Conservation (phyloP, 1,140 invertebrate genomes). For the Pectinophora gossypiella region DNA sequence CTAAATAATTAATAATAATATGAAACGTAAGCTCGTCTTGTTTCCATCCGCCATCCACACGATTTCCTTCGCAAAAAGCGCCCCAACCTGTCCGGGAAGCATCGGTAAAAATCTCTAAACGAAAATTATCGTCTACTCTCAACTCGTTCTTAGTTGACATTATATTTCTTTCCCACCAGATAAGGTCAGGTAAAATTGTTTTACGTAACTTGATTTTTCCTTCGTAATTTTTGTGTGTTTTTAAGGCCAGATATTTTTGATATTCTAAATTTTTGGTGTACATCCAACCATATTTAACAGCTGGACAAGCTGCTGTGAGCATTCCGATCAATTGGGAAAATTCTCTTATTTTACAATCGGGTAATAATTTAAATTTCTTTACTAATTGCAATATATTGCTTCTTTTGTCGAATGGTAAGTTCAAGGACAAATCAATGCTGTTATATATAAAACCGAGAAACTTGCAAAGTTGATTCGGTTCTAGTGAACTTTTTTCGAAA, state of each 20-base stretch:
- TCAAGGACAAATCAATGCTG: slow-evolving; percentile 6
- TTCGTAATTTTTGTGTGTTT: slow-evolving; percentile 2
- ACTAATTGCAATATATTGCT: slow-evolving; percentile 1
- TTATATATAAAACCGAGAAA: slow-evolving; percentile 24
- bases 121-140: neutral
- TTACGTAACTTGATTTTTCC: neutral
- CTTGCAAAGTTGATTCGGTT: slow-evolving; percentile 10
- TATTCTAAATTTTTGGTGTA: slow-evolving; percentile 17
- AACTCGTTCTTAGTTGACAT: neutral
- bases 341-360: slow-evolving; percentile 8
- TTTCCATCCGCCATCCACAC: neutral
- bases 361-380: neutral
- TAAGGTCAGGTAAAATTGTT: slow-evolving; percentile 9
- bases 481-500: slow-evolving; percentile 15
- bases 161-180: slow-evolving; percentile 9
- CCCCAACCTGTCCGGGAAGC: slow-evolving; percentile 17
- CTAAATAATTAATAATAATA: slow-evolving; percentile 1
- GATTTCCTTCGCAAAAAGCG: slow-evolving; percentile 5
- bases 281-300: slow-evolving; percentile 11
- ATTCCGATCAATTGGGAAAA: slow-evolving; percentile 12
- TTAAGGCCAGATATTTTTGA: slow-evolving; percentile 3
- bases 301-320: slow-evolving; percentile 11
- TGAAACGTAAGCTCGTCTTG: neutral
- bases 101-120: slow-evolving; percentile 14
- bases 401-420: slow-evolving; percentile 10